Evolutionary conservation across 2,797 vertebrate species (phyloP).

Genomic region (Chiloscyllium punctatum): DNA sequence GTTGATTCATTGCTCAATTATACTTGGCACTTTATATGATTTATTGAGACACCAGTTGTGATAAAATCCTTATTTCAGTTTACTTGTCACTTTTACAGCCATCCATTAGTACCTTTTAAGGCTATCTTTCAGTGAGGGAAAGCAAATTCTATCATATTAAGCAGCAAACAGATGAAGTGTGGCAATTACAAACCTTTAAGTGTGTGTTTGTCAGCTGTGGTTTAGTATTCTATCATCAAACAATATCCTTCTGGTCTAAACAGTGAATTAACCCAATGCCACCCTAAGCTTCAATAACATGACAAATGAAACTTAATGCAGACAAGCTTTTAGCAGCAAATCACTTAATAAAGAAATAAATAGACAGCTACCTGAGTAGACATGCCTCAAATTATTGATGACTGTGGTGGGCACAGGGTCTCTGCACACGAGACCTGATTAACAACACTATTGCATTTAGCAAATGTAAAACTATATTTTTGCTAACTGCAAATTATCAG

Average conservation of each 20-base stretch:
- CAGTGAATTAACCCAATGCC: background rate
- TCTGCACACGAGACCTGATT: background rate
- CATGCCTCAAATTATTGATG: constrained; percentile 6
- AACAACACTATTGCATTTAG: background rate
- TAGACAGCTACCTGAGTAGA: constrained; percentile 1
- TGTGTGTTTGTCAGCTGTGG: constrained; percentile 28
- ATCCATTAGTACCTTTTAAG: constrained; percentile 24
- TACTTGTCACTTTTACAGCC: constrained; percentile 35
- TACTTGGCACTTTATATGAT: background rate
- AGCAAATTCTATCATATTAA: background rate
- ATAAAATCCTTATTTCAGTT: constrained; percentile 28
- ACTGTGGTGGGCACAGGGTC: background rate
- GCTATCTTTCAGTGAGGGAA: background rate
- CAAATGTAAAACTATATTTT: background rate
- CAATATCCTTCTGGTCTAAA: background rate
- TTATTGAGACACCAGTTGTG: background rate
- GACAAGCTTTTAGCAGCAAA: constrained; percentile 18
- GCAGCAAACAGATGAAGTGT: background rate
- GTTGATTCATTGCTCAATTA: constrained; percentile 32
- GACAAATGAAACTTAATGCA: constrained; percentile 17
- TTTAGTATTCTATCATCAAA: constrained; percentile 4
- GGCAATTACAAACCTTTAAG: constrained; percentile 1
- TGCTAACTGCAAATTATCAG: background rate
- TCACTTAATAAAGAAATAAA: constrained; percentile 32
- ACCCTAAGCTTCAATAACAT: background rate